Percentiles rank a stretch among this genome's conserved stretches.
phyloP scores from a whole-genome alignment of 2,888 invertebrate genomes.

The Nephrotoma appendiculata region DNA sequence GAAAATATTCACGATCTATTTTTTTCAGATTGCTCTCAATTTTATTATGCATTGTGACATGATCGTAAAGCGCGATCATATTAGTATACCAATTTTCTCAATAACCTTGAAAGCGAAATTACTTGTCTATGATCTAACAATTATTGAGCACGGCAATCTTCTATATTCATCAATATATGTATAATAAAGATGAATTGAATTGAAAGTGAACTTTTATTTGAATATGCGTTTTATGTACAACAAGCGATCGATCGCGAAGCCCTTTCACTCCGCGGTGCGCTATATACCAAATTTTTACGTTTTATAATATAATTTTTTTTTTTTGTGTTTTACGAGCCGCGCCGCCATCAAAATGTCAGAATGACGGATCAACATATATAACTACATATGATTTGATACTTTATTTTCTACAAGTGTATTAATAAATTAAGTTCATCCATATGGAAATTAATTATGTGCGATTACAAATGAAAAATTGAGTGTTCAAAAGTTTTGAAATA shows the following conservation, averaged over 20 bases:
- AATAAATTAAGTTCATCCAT: not conserved
- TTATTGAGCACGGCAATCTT: not conserved
- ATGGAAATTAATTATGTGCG: not conserved
- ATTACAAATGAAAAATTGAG: not conserved
- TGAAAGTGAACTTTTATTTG: not conserved
- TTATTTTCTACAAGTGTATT: not conserved
- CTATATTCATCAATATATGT: not conserved
- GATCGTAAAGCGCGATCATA: not conserved
- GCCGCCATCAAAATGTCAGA: not conserved
- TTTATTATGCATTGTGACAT: not conserved
- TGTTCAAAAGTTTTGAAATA: not conserved
- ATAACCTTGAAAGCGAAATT: not conserved
- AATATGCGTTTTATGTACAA: not conserved
- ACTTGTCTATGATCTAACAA: not conserved
- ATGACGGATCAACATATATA: not conserved
- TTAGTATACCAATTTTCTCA: not conserved
- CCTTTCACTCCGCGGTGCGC: not conserved
- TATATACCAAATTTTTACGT: too few relatives aligned
- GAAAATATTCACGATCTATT: not conserved
- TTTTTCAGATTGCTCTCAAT: not conserved
- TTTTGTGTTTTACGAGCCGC: not conserved
- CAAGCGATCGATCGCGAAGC: not conserved
- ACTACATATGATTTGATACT: not conserved
- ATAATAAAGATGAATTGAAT: not conserved
- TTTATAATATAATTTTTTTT: too few relatives aligned